These are phyloP conservation scores for Parauchenoglanis ngamensis DNA, from an alignment of 2,797 vertebrate species.

Conservation along the genomic window DNA sequence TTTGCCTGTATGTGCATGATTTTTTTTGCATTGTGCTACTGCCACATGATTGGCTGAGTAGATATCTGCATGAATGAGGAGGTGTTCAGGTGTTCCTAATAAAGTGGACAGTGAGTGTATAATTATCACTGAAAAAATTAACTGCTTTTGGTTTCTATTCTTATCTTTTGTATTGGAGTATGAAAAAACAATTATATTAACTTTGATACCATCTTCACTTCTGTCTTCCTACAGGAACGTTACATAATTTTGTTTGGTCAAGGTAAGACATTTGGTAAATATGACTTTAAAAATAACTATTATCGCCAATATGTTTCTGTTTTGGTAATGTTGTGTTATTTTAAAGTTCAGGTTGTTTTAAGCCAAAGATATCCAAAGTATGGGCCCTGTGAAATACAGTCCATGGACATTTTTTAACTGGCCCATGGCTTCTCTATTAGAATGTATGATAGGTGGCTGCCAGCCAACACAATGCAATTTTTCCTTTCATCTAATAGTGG, in stretches of 20 bases:
- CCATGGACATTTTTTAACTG: too few relatives aligned
- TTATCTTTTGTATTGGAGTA: neutral
- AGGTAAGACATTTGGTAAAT: too few relatives aligned
- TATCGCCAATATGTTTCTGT: too few relatives aligned
- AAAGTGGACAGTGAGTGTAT: neutral
- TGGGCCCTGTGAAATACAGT: too few relatives aligned
- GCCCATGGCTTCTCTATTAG: neutral
- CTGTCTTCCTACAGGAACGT: neutral
- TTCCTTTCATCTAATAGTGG: neutral
- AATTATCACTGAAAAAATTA: neutral
- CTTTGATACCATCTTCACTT: neutral
- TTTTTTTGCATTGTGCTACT: too few relatives aligned
- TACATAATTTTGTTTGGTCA: too few relatives aligned
- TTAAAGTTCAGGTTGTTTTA: too few relatives aligned
- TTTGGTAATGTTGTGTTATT: too few relatives aligned
- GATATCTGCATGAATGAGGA: neutral
- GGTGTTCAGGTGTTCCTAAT: neutral
- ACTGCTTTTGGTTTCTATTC: neutral
- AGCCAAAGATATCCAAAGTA: too few relatives aligned
- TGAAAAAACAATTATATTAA: neutral
- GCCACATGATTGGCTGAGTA: neutral
- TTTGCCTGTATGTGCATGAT: neutral
- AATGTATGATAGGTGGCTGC: neutral
- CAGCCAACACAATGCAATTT: neutral
- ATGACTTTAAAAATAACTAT: too few relatives aligned